Base-by-base conservation (phyloP, 2,113 vertebrate species). In the Gallinago undulata region DNA sequence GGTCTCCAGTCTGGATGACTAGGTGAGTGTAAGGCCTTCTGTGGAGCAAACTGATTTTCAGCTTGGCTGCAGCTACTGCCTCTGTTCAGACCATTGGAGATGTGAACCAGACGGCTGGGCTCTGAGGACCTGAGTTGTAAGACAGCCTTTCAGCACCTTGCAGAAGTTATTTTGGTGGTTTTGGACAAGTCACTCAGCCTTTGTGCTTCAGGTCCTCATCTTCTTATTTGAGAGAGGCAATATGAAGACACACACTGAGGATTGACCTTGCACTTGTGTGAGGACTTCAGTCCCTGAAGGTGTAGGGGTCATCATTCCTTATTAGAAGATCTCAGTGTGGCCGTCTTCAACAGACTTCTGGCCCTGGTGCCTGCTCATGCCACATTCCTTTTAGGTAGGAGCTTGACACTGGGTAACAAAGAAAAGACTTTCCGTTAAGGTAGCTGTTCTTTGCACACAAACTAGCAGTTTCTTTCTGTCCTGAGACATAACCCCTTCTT, bases 11-110 rank as follows among this genome's bases (percentile, higher is more conserved):
- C 19, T 37, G 25, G 41, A n/a, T 51, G 24, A 13, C 0, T 2
- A 30, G 27, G 16, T 23, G 24, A 30, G 18, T 4, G 5, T 30
- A 23, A 70, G 19, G 3, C 35, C 18, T 69, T 43, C 45, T 51
- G 33, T 28, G 62, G 30, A 41, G 8, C 18, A 19, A 10, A 7
- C 0, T 18, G 28, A 13, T 1, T 0, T 69, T 69, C 84, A 77
- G 35, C 7, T 17, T 17, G 28, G 14, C 19, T 80, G 41, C 35
- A 84, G 30, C 3, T 87, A 8, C 33, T 9, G 21, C 7, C 8
- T 89, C 19, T 45, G 21, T 23, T 64, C 48, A 31, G 21, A 11
- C 51, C 30, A 27, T 17, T 7, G n/a, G 16, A 27, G 24, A 25
- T 10, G 24, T 3, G 25, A n/a, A 73, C 14, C 16, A 1, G 2